Base-by-base conservation (phyloP, 2,888 invertebrate species). In the Punctoribates punctum region DNA sequence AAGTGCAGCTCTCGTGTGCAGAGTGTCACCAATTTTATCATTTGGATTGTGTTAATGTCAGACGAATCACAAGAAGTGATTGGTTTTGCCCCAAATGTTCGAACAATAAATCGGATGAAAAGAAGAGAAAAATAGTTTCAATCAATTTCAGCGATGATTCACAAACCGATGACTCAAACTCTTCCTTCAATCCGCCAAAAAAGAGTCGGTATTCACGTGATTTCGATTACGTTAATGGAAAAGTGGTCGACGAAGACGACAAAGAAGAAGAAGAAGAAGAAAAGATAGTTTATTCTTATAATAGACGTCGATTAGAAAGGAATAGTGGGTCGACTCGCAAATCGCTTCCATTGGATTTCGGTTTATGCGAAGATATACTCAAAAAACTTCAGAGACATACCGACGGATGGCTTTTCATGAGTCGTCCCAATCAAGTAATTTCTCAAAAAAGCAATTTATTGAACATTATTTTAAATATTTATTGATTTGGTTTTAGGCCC, bases 21-120 rank as follows among this genome's bases (percentile, higher is more conserved):
- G 57, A 70, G 15, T 75, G 75, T 38, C n/a, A 15, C 70, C n/a
- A 73, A 23, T 60, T 6, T 20, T 75, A 46, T 54, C 75, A 75
- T 34, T 42, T 72, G 42, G 11, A 17, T n/a, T 75, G 75, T 75
- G 75, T 27, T 20, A 51, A 72, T 13, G 34, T 72, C n/a, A 20
- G 27, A 13, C 67, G 75, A 48, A 72, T 75, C 27, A 70, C 75
- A n/a, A 70, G 75, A 72, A 70, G 70, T 20, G 25, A 23, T 25
- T 75, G 75, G 75, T 51, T 57, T 25, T 75, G 75, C 34, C 1
- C 34, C 20, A 27, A 20, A 1, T 75, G 75, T 54, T 65, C 34
- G 11, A 2, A 13, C 9, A 65, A 34, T 65, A n/a, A 29, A 3
- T 27, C 17, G 15, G 11, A 34, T 15, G 34, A 1, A n/a, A 65